These are phyloP conservation scores for Platynereis dumerilii DNA, from an alignment of 2,888 invertebrate genomes.

Conservation along the genomic window DNA sequence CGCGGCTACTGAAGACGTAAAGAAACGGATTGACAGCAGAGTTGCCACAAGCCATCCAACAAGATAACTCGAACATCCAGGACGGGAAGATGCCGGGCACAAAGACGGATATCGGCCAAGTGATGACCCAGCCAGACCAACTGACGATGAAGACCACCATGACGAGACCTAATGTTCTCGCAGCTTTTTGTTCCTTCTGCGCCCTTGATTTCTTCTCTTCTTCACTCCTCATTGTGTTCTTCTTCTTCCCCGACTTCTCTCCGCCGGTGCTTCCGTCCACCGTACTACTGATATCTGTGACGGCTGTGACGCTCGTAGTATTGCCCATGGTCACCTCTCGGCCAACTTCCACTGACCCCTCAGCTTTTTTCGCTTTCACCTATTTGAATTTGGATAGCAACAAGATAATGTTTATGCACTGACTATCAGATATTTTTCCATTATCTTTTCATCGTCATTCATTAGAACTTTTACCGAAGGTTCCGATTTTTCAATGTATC, in stretches of 20 bases:
- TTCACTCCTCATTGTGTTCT: neutral
- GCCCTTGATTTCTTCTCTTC: conserved; percentile 3
- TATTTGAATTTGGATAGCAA: too few species aligned
- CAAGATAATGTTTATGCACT: too few species aligned
- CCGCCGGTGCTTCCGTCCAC: neutral
- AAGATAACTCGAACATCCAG: conserved; percentile 3
- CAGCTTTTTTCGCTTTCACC: too few species aligned
- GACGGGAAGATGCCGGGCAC: neutral
- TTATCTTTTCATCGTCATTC: too few species aligned
- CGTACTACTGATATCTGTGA: neutral
- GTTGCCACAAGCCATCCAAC: conserved; percentile 7
- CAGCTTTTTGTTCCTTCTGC: conserved; percentile 6
- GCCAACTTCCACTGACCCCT: neutral
- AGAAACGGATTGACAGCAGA: conserved; percentile 1
- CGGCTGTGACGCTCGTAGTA: neutral
- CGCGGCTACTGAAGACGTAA: conserved; percentile 1
- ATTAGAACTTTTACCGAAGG: too few species aligned
- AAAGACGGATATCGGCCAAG: neutral
- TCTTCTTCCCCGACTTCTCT: neutral
- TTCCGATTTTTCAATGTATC: too few species aligned
- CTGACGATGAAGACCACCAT: conserved; percentile 2
- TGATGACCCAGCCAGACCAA: neutral
- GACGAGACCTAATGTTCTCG: conserved; percentile 1
- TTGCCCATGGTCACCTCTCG: neutral
- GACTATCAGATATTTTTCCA: too few species aligned